These are phyloP conservation scores for Lycaon pictus DNA, from an alignment of 2,113 vertebrate genomes.

Conservation along the genomic window DNA sequence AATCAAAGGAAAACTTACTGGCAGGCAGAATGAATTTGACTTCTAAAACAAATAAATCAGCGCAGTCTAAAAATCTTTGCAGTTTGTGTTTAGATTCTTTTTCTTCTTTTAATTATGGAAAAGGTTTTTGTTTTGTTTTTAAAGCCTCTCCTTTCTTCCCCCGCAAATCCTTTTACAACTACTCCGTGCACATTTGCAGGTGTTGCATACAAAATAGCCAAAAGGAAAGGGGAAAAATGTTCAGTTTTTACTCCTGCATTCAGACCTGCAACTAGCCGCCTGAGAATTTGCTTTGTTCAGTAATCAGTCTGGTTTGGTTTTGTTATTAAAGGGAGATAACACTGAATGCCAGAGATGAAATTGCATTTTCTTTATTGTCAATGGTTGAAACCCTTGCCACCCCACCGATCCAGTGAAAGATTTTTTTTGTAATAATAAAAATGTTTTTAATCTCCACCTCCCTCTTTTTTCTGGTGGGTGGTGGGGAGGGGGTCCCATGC, in stretches of 20 bases:
- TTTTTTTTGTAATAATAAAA: slow-evolving; percentile 71
- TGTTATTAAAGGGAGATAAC: slow-evolving; percentile 83
- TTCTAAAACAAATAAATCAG: slow-evolving; percentile 58
- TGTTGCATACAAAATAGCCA: slow-evolving; percentile 37
- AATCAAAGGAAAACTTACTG: slow-evolving; percentile 25
- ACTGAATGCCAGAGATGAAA: slow-evolving; percentile 80
- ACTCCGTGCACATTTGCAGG: slow-evolving; percentile 33
- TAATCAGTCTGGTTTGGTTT: slow-evolving; percentile 73
- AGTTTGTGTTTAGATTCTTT: not conserved
- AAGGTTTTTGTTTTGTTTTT: not conserved
- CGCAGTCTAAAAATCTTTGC: not conserved
- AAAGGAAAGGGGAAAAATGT: not conserved
- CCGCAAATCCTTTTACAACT: not conserved
- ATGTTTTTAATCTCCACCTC: slow-evolving; percentile 43
- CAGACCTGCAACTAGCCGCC: slow-evolving; percentile 57
- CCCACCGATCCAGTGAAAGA: slow-evolving; percentile 50
- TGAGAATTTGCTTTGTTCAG: slow-evolving; percentile 83
- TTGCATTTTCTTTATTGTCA: slow-evolving; percentile 74
- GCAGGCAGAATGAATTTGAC: slow-evolving; percentile 64
- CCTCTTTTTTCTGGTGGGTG: not conserved
- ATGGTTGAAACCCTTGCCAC: slow-evolving; percentile 71
- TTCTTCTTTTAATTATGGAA: slow-evolving; percentile 11
- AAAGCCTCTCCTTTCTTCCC: not conserved
- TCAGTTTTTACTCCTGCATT: slow-evolving; percentile 47
- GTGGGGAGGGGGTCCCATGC: not conserved